Evolutionary conservation across 2,888 invertebrate species (phyloP), one percentile per base, ranked within the genome.

Genomic region (Polyploca ridens): DNA sequence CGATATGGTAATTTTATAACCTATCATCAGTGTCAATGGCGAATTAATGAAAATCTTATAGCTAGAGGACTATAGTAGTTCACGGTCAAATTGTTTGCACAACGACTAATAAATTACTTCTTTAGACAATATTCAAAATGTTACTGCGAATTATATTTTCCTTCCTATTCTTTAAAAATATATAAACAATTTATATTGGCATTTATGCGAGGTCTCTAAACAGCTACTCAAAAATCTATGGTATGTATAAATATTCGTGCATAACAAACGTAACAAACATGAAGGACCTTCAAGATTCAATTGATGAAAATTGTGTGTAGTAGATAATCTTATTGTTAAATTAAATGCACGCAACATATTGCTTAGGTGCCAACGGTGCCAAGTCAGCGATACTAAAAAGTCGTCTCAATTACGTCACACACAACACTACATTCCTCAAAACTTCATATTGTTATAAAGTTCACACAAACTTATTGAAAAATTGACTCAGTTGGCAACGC

Each of bases 11-110:
- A 79, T 76, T 76, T 70, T 72, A 70, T 64, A 73, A 70, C 63
- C 63, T 66, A 74, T 71, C 73, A 74, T 71, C 73, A 74, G 73
- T 76, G 77, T 77, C 80, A 81, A 77, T 75, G 74, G 63, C 73
- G 74, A 73, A 76, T 73, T 73, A 73, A 79, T 77, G 71, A 77
- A 77, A 78, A 81, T 78, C 77, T 49, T 73, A 70, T 71, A 69
- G 66, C 68, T 67, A 71, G 67, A 73, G 65, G 70, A 58, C 64
- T 59, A 64, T 64, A 74, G 69, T 69, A 73, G 81, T 82, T 82
- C 81, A 84, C 71, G 80, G 82, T 72, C 81, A 73, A 54, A 70
- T 62, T 68, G 74, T 76, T 82, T 78, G 77, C 77, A 77, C 74
- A 82, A 78, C 69, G 73, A n/a, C 69, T 69, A 69, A 73, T 78